Conservation (phyloP, 2,888 invertebrate species). For the Polylopha cassiicola region DNA sequence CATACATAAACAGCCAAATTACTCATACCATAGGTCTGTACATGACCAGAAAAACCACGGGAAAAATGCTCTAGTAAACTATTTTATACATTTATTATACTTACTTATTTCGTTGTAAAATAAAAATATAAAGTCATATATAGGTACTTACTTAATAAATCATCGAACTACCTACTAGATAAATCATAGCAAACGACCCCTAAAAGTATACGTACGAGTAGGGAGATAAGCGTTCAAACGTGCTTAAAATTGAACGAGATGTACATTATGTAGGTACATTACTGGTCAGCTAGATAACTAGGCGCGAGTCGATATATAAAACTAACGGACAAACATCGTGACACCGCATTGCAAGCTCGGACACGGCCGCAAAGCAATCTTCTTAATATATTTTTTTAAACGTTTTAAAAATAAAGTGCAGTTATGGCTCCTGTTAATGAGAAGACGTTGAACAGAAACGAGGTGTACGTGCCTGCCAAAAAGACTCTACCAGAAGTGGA, state of each 20-base stretch:
- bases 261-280: conserved; percentile 26
- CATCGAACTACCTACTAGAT: too few relatives aligned
- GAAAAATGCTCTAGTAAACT: too few relatives aligned
- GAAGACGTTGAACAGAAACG: conserved; percentile 49
- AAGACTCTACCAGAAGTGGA: conserved; percentile 62
- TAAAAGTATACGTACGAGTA: conserved; percentile 12
- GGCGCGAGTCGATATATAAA: conserved; percentile 52
- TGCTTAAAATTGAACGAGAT: conserved; percentile 19
- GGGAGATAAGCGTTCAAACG: conserved; percentile 9
- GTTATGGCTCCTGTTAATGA: conserved; percentile 69
- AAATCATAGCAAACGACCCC: conserved; percentile 6
- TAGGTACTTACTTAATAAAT: too few relatives aligned
- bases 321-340: conserved; percentile 37
- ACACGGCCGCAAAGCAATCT: conserved; percentile 48
- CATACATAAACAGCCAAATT: too few relatives aligned
- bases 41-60: too few relatives aligned
- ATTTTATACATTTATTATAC: too few relatives aligned
- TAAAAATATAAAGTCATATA: too few relatives aligned
- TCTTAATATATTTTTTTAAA: conserved; percentile 27
- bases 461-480: conserved; percentile 49
- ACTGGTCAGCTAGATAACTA: not conserved
- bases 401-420: conserved; percentile 37
- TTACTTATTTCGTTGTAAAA: too few relatives aligned
- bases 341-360: conserved; percentile 55
- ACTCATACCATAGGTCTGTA: too few relatives aligned